phyloP scores from a whole-genome alignment of 2,888 invertebrate genomes.

The Timandra comae region DNA sequence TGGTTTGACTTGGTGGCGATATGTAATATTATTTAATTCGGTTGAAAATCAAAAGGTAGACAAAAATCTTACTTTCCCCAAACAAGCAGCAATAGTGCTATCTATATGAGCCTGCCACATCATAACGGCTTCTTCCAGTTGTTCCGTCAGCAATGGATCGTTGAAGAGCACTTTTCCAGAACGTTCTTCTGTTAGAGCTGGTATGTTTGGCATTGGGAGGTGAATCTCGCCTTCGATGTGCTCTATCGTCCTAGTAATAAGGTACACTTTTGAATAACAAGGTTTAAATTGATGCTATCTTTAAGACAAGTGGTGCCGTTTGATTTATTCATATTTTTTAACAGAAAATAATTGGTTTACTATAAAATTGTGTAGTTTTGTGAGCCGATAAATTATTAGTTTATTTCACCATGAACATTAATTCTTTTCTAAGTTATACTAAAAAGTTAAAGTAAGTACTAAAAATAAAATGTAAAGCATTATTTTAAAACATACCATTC shows the following conservation, averaged over 20 bases:
- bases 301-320: too few species aligned
- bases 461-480: too few species aligned
- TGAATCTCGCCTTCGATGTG: conserved; percentile 86
- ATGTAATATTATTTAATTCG: too few species aligned
- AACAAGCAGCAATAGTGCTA: conserved; percentile 69
- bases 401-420: background rate
- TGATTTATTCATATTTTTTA: too few species aligned
- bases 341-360: too few species aligned
- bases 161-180: conserved; percentile 51
- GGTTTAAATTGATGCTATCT: too few species aligned
- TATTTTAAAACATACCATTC: conserved; percentile 61
- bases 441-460: too few species aligned
- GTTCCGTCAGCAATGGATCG: conserved; percentile 67
- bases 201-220: conserved; percentile 78
- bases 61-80: conserved; percentile 67
- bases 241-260: conserved; percentile 78
- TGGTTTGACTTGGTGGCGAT: too few species aligned
- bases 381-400: conserved; percentile 2
- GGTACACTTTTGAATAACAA: conserved; percentile 2
- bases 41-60: background rate
- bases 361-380: too few species aligned
- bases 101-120: conserved; percentile 82
- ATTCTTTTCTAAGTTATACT: too few species aligned
- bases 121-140: conserved; percentile 79
- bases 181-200: conserved; percentile 56